phyloP scores from a whole-genome alignment of 2,113 vertebrate species.

The Scomber colias region DNA sequence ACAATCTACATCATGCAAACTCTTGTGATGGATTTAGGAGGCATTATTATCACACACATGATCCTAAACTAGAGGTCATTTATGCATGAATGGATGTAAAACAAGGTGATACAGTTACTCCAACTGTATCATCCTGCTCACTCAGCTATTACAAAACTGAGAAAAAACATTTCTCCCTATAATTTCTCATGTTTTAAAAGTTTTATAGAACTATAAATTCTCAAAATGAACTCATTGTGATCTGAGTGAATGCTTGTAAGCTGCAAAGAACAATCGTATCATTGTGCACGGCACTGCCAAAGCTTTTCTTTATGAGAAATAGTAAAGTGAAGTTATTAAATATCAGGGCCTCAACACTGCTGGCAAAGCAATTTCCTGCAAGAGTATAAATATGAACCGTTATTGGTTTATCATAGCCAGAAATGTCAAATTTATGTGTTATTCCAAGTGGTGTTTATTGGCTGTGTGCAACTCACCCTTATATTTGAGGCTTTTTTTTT shows the following conservation, averaged over 20 bases:
- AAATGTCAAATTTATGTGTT: background rate
- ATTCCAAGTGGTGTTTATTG: background rate
- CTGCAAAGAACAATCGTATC: conserved; percentile 15
- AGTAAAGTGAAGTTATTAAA: background rate
- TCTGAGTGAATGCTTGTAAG: background rate
- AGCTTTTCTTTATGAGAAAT: conserved; percentile 12
- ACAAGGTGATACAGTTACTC: background rate
- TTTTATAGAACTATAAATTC: conserved; percentile 11
- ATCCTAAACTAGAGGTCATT: background rate
- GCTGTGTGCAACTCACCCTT: background rate
- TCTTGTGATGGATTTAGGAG: background rate
- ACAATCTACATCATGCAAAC: background rate
- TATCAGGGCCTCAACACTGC: background rate
- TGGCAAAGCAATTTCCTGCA: background rate
- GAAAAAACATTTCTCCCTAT: background rate
- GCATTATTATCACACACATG: background rate
- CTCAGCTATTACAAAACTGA: background rate
- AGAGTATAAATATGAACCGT: background rate
- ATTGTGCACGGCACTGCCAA: background rate
- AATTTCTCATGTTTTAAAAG: background rate
- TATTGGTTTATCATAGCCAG: background rate
- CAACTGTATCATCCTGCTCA: background rate
- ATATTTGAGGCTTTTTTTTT: background rate
- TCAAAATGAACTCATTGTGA: background rate
- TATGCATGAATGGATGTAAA: background rate